These are phyloP conservation scores for Heliornis fulica DNA, from an alignment of 2,113 vertebrate species.

Conservation along the genomic window DNA sequence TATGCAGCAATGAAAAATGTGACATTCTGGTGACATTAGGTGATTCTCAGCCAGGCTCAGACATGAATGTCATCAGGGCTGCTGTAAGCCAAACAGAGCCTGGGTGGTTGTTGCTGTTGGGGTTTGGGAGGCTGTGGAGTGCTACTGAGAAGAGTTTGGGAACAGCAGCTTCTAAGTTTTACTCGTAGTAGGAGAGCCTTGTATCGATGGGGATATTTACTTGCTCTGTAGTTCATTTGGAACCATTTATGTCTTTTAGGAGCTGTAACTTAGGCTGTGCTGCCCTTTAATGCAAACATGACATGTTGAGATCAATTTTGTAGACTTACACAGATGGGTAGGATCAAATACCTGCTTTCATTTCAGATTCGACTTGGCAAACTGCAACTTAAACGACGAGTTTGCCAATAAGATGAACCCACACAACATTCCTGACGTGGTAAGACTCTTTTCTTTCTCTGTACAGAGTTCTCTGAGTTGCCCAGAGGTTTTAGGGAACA, in stretches of 20 bases:
- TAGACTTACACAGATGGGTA: neutral
- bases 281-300: neutral
- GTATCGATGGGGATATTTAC: neutral
- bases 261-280: neutral
- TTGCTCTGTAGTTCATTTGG: neutral
- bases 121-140: neutral
- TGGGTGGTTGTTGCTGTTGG: neutral
- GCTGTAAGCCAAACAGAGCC: neutral
- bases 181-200: accelerated
- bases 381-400: conserved; percentile 94
- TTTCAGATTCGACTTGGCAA: conserved; percentile 92
- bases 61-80: no score
- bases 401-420: conserved; percentile 94
- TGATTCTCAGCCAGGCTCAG: neutral
- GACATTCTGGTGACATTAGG: neutral
- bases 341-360: neutral
- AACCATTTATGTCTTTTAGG: neutral
- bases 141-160: neutral
- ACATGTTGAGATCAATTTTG: neutral
- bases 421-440: conserved; percentile 91
- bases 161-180: neutral
- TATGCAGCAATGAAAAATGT: neutral
- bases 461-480: neutral
- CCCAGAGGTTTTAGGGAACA: neutral
- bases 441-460: conserved; percentile 63